Evolutionary conservation across 2,797 vertebrate species (phyloP), one percentile per base, ranked within the genome.

Genomic region (Cetoscarus ocellatus): DNA sequence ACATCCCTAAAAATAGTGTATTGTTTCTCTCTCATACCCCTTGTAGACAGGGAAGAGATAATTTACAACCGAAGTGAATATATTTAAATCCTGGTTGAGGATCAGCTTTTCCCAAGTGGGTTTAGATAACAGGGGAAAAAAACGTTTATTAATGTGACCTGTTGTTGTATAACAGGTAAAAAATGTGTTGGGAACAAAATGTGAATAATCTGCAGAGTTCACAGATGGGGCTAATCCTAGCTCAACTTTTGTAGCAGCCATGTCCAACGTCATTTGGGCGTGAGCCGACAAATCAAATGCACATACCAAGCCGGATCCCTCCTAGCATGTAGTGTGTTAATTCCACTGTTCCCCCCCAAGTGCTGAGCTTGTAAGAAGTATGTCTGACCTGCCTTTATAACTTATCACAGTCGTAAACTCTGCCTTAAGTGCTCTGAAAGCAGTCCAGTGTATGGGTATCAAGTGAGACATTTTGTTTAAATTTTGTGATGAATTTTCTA

Each of bases 191-290:
- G 27, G 57, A 73, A 38, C 13, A 39, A 3, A 8, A 45, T 68
- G 55, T 36, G 19, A 78, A 17, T 55, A 50, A 61, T 47, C 39
- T 8, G 42, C 47, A 4, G 63, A 71, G 35, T 60, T 70, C 44
- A 69, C 56, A 38, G 39, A 60, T 44, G 40, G 52, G 61, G 50
- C 55, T 72, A 63, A 75, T 78, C 71, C 61, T 5, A 48, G 50
- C 39, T 75, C 70, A 66, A 35, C 54, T 59, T 61, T 52, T 61
- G 44, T 50, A 60, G 62, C 58, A 42, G 36, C 0, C 1, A 10
- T 2, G 12, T 65, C 56, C 53, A 62, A n/a, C 12, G 2, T 69
- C 54, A 68, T 57, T 35, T 55, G 12, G 45, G 51, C 70, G 51
- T 39, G 11, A 17, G n/a, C 61, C 53, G 40, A 19, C 39, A 39